Evolutionary conservation across 1,140 invertebrate genomes (phyloP), one percentile per base, ranked within the genome.

Genomic region (Archivesica marissinica): DNA sequence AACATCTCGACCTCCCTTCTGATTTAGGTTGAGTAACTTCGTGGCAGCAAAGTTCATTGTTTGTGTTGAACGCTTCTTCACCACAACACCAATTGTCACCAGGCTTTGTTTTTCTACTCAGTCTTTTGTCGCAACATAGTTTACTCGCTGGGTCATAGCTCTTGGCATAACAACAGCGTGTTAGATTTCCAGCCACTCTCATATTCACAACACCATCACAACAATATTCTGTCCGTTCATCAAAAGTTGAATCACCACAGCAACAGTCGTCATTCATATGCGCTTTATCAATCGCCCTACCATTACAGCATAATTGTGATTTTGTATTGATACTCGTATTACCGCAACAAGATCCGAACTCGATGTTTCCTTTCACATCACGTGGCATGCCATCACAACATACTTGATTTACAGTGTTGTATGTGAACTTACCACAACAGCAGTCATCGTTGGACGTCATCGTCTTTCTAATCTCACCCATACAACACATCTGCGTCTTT

Each of bases 1-100:
- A 76, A 59, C 74, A 76, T 76, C 44, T 76, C 38, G 41, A 23
- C 13, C 28, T 76, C 9, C n/a, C 47, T 13, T 59, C n/a, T 1
- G 13, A 35, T 50, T 25, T 44, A 11, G 74, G 50, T 50, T 76
- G 74, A 9, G 74, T 20, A 11, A n/a, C 17, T 23, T 23, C 75
- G 28, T 78, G 7, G 28, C 75, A 78, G 44, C 75, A 78, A 7
- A 78, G 52, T 23, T 78, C 75, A 13, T 38, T 61, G 0, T 61
- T 23, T 3, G 75, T 61, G n/a, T 78, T 76, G 11, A 23, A 76
- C n/a, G 50, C 33, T n/a, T 23, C 44, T 4, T 35, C 30, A 13
- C 74, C 74, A 38, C 75, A 78, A 44, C 75, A 78, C 75, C 75
- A 78, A 44, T 59, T 78, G 25, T 59, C 75, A 39, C 15, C 54